These are phyloP conservation scores for Peromyscus aztecus DNA, from an alignment of 2,797 vertebrate species.

Conservation along the genomic window DNA sequence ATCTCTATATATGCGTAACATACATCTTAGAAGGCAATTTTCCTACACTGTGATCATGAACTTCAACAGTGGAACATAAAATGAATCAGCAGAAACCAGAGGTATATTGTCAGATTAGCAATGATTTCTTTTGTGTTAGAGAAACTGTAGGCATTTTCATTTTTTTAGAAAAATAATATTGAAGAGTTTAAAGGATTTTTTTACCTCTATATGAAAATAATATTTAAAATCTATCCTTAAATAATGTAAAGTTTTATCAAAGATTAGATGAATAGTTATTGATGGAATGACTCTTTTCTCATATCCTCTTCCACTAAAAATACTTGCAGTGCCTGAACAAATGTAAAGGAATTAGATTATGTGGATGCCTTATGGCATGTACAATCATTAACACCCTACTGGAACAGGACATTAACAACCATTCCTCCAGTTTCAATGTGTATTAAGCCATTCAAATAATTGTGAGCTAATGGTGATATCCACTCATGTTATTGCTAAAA, in stretches of 20 bases:
- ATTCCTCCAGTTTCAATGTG: conserved; percentile 21
- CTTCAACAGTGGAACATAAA: not conserved
- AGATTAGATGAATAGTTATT: not conserved
- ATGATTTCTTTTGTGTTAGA: not conserved
- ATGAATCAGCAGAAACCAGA: not conserved
- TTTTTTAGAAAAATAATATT: not conserved
- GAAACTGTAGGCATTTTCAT: not conserved
- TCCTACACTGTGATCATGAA: not conserved
- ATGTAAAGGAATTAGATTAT: not conserved
- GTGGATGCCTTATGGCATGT: not conserved
- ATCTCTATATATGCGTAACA: not conserved
- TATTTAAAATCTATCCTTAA: not conserved
- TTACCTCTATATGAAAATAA: not conserved
- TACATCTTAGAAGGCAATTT: not conserved
- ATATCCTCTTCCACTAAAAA: conserved; percentile 14
- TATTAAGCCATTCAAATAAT: conserved; percentile 38
- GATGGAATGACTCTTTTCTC: conserved; percentile 11
- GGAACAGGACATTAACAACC: conserved; percentile 39
- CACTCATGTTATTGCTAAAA: conserved; percentile 28
- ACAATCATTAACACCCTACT: conserved; percentile 30
- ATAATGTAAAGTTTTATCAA: conserved; percentile 18
- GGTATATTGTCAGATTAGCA: not conserved
- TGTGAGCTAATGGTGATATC: conserved; percentile 29
- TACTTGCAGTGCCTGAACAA: not conserved
- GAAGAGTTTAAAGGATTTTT: not conserved